Evolutionary conservation across 2,888 invertebrate genomes (phyloP), one percentile per base, ranked within the genome.

Genomic region (Melipona bicolor): DNA sequence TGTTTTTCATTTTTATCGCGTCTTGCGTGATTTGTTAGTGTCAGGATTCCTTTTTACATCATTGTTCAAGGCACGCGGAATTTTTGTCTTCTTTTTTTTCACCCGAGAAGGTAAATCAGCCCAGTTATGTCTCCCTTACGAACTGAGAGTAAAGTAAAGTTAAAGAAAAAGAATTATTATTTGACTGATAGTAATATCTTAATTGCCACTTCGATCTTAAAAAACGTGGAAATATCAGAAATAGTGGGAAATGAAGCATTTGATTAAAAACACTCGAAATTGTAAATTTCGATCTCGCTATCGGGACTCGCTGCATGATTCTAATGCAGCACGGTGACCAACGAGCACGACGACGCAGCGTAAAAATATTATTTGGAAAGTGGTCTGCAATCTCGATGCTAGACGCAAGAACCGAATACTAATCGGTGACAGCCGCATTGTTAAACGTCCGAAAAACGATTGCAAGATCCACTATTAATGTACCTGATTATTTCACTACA

Each of bases 391-490:
- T 56, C 27, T 27, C 56, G 65, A 17, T 43, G 5, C 54, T 5
- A 32, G 54, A 21, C 32, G 32, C 68, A 62, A 68, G 64, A 54
- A 50, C 52, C 24, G 80, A 75, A 74, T 82, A 52, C 59, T 75
- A 75, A 79, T 82, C 32, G 9, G 27, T n/a, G 24, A 13, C 70
- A 17, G 9, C 5, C 19, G 36, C 81, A 50, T 68, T 68, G 43
- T 78, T 76, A 79, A 80, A 61, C 70, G 36, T 24, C 54, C 62
- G 27, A 56, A 71, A 67, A 68, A 50, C 43, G 69, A 70, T 36
- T 54, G n/a, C 73, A 56, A 36, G 67, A 75, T 80, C 56, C 61
- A 56, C 27, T 81, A 77, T 87, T 81, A 79, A 87, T 70, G 74
- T 59, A 19, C 4, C 36, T 56, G 82, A 88, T 88, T 85, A 84